Percentiles rank a stretch among this genome's conserved stretches.
phyloP scores from a whole-genome alignment of 2,888 invertebrate species.

The Rosalia funebris region DNA sequence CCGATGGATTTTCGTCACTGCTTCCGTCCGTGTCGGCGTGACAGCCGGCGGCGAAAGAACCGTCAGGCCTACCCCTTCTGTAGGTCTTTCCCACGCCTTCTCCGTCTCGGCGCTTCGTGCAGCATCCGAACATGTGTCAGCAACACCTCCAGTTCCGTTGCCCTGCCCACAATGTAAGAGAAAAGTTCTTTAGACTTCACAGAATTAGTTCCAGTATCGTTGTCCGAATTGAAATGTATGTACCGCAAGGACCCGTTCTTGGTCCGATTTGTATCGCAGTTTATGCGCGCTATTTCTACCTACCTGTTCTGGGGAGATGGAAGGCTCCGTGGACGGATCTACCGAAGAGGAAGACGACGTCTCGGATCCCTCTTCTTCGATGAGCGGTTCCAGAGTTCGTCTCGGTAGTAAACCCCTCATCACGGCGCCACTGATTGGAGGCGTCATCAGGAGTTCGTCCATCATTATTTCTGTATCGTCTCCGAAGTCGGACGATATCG shows the following conservation, averaged over 20 bases:
- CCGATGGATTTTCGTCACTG: constrained; percentile 68
- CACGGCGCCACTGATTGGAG: constrained; percentile 78
- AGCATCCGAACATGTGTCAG: constrained; percentile 68
- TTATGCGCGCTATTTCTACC: constrained; percentile 45
- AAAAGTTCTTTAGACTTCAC: constrained; percentile 16
- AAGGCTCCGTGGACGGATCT: constrained; percentile 52
- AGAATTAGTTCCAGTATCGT: background rate
- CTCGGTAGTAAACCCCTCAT: constrained; percentile 77
- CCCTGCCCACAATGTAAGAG: constrained; percentile 64
- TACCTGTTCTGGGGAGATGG: constrained; percentile 63
- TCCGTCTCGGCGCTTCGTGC: constrained; percentile 51
- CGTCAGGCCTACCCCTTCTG: constrained; percentile 12
- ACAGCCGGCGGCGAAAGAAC: constrained; percentile 54
- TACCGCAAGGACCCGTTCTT: too few species aligned
- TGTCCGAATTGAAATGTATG: too few species aligned
- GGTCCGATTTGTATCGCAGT: too few species aligned
- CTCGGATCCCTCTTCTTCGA: constrained; percentile 84
- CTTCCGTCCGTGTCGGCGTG: constrained; percentile 63
- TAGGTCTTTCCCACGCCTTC: constrained; percentile 21
- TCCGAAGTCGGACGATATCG: constrained; percentile 72
- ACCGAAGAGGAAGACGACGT: constrained; percentile 65
- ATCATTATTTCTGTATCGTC: constrained; percentile 85
- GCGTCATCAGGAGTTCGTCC: constrained; percentile 82
- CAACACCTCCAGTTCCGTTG: constrained; percentile 66
- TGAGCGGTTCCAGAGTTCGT: constrained; percentile 81